Evolutionary conservation across 64 coral and sea anemone genomes (phyloP), one percentile per base, ranked within the genome.

Genomic region (Actinia equina): DNA sequence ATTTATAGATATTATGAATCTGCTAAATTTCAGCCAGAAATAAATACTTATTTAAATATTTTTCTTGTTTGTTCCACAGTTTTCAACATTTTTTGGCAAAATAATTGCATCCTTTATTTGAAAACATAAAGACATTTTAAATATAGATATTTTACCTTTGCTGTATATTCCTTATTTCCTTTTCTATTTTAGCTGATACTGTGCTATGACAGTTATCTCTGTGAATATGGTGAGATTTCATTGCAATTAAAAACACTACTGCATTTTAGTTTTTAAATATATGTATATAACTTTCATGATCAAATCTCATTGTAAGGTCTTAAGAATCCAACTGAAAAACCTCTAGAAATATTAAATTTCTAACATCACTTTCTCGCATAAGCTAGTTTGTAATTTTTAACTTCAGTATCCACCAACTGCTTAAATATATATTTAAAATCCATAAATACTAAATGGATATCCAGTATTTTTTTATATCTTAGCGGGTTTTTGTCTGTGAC

Each of bases 171-270:
- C 46, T 49, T 49, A 49, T 49, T 49, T 49, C 46, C 46, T 49
- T 69, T 69, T n/a, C 63, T 25, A 69, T 69, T 69, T 69, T 69
- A 69, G n/a, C 63, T 69, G n/a, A 23, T 23, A 69, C 63, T 69
- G 63, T 22, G 20, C 63, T 69, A 69, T n/a, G 63, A 26, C 19
- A 25, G 63, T 69, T 69, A 69, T 69, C 63, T 69, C 63, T 25
- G 18, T 23, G n/a, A 69, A 69, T 69, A 69, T 69, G 30, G 30
- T 69, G 63, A 22, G n/a, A 23, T 69, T 69, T 69, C 20, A 69
- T 69, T 69, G 63, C 23, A 25, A 69, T 69, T 23, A 26, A 69
- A 69, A 69, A 23, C 22, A 23, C 63, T 0, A 69, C 7, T 6
- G 46, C 46, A 6, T 49, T 49, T 49, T 8, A 49, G 2, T 49